A percentile compares a stretch with the other conserved stretches of the same genome.
Conservation (phyloP, 2,113 vertebrate genomes). For the Terrapene triunguis region DNA sequence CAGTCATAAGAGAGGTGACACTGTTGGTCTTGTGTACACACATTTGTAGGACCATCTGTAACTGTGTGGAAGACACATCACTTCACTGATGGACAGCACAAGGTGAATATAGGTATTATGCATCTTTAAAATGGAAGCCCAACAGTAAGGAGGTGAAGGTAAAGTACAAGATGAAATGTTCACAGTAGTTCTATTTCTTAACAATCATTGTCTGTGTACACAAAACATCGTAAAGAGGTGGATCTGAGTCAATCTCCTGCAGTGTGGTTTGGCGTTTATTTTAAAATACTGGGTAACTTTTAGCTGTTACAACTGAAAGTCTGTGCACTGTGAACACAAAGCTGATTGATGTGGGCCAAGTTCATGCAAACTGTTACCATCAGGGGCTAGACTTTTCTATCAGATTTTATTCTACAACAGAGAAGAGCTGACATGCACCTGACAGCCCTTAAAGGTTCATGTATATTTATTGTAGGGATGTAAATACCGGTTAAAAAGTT, state of each 20-base stretch:
- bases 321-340: not conserved
- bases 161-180: not conserved
- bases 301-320: not conserved
- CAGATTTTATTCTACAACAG: accelerated
- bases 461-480: not conserved
- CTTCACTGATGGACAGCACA: not conserved
- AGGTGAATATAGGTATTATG: not conserved
- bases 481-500: too few relatives aligned
- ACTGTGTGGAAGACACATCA: not conserved
- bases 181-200: not conserved
- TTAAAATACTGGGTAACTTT: not conserved
- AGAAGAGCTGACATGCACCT: not conserved
- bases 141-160: not conserved
- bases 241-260: not conserved
- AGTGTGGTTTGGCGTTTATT: not conserved
- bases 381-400: not conserved
- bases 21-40: not conserved
- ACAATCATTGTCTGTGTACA: not conserved
- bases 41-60: not conserved
- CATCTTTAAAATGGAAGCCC: not conserved
- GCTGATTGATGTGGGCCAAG: not conserved
- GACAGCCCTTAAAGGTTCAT: not conserved
- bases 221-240: not conserved
- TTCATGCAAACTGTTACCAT: not conserved
- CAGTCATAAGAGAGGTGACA: not conserved